Conservation (phyloP, 2,113 vertebrate genomes). For the Dipodomys ordii region DNA sequence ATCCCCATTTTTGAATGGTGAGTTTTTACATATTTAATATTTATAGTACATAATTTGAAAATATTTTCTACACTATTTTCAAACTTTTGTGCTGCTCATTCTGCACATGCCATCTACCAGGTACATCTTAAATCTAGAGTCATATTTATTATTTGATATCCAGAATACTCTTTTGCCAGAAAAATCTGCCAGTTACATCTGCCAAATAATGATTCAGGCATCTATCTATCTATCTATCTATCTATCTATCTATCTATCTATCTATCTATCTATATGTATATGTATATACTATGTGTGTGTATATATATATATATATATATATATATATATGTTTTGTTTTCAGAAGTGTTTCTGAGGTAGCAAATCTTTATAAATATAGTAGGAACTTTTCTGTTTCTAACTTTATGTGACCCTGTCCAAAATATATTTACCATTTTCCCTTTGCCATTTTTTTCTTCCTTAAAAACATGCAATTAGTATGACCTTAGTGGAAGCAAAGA, state of each 20-base stretch:
- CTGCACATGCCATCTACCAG: neutral
- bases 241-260: too few relatives aligned
- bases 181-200: neutral
- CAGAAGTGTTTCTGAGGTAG: neutral
- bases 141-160: constrained; percentile 6
- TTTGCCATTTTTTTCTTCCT: neutral
- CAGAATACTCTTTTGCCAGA: constrained; percentile 6
- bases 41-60: neutral
- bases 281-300: too few relatives aligned
- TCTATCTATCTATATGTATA: too few relatives aligned
- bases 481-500: constrained; percentile 21
- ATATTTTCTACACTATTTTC: constrained; percentile 15
- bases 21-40: neutral
- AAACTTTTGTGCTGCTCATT: constrained; percentile 21
- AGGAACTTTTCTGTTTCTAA: neutral
- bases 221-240: neutral
- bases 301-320: too few relatives aligned
- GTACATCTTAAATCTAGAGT: constrained; percentile 22
- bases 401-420: neutral
- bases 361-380: neutral
- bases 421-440: constrained; percentile 23
- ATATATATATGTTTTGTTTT: neutral
- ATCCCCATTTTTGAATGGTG: neutral
- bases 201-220: neutral
- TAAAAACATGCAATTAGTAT: constrained; percentile 25